Base-by-base conservation (phyloP, 1,140 invertebrate genomes). In the Nylanderia fulva region DNA sequence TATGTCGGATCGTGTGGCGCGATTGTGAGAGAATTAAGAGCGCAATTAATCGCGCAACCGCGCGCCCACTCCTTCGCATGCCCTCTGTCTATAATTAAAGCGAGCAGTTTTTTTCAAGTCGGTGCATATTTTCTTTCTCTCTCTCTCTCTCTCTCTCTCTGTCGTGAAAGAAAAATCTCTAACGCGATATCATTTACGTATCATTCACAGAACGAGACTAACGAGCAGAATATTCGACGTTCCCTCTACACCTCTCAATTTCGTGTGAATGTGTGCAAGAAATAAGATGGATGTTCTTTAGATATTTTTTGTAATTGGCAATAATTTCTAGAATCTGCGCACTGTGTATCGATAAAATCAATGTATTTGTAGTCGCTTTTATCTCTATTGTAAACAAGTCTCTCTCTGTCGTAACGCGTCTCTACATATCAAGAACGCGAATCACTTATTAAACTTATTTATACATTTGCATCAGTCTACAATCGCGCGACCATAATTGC, bases 401-500 rank as follows among this genome's bases (percentile, higher is more conserved):
- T 72, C 58, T 45, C 60, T 77, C 77, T 71, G 68, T 80, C 63
- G 48, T 33, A 39, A 80, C 24, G 36, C 36, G 36, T 80, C 58
- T 71, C 69, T 39, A n/a, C 60, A 48, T 36, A 36, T 54, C 61
- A 15, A 7, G 18, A n/a, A 48, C 15, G n/a, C n/a, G 36, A 66
- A 79, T 54, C 39, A 29, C n/a, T 79, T 68, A 79, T 79, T 48
- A 64, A 64, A 29, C n/a, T 79, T 68, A 79, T 79, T 48, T 77
- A 64, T 76, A 52, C 9, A 39, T 29, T 36, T 36, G 13, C 29
- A 54, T 77, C 58, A 64, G n/a, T 64, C 42, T 15, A 24, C 29
- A 66, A 79, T 11, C 42, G 42, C n/a, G 29, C n/a, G 21, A n/a
- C 60, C 33, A 33, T 36, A 27, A 68, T 79, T 79, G 61, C 75